Evolutionary conservation across 2,113 vertebrate genomes (phyloP).

Genomic region (Actinemys pallida): DNA sequence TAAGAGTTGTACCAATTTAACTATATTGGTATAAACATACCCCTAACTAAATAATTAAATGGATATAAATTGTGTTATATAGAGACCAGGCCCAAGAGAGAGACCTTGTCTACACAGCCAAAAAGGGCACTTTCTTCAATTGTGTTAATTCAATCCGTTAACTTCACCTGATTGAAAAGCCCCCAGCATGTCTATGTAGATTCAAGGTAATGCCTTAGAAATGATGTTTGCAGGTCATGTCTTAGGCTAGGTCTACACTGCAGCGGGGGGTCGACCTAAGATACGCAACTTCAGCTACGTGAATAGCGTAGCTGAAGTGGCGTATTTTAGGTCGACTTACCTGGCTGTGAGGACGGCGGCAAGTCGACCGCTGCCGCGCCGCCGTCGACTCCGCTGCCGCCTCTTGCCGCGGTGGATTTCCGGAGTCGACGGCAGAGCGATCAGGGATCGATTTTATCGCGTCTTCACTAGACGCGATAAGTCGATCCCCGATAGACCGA

Average conservation of each 20-base stretch:
- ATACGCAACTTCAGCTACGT: too few relatives aligned
- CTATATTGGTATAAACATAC: neutral
- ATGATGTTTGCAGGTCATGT: neutral
- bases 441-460: too few relatives aligned
- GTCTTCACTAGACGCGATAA: too few relatives aligned
- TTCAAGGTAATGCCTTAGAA: neutral
- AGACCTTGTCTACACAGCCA: neutral
- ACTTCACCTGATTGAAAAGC: neutral
- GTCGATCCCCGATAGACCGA: too few relatives aligned
- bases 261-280: too few relatives aligned
- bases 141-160: neutral
- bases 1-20: neutral
- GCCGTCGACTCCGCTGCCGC: too few relatives aligned
- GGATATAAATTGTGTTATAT: neutral
- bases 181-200: neutral
- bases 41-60: neutral
- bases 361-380: too few relatives aligned
- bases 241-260: neutral
- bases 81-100: neutral
- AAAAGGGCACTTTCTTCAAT: neutral
- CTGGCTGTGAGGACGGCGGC: too few relatives aligned
- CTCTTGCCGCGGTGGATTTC: too few relatives aligned
- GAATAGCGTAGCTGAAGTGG: too few relatives aligned
- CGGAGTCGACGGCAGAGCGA: too few relatives aligned
- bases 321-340: too few relatives aligned